Evolutionary conservation across 2,113 vertebrate genomes (phyloP).

Genomic region (Epinephelus lanceolatus): DNA sequence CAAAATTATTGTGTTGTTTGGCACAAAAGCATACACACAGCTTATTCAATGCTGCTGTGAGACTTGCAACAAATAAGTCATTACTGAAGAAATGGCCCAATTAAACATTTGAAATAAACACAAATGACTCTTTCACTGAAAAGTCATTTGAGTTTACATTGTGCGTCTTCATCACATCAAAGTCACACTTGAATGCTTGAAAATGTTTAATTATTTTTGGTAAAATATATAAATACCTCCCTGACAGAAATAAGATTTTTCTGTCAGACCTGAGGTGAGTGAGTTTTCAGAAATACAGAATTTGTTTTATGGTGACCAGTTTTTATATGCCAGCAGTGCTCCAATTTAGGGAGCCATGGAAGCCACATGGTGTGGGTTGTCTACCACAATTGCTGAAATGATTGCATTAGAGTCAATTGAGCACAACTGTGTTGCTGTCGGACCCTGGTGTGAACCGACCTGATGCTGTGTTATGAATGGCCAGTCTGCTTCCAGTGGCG

Average conservation of each 20-base stretch:
- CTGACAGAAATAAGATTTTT: too few relatives aligned
- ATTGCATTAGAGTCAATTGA: too few relatives aligned
- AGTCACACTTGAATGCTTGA: neutral
- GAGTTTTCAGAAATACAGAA: too few relatives aligned
- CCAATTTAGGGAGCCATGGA: too few relatives aligned
- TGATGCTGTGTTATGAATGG: too few relatives aligned
- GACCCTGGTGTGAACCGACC: too few relatives aligned
- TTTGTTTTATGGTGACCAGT: too few relatives aligned
- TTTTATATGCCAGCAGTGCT: too few relatives aligned
- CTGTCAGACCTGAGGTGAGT: neutral
- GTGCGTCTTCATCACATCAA: neutral
- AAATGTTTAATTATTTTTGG: neutral
- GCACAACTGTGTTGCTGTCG: too few relatives aligned
- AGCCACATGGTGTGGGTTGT: too few relatives aligned
- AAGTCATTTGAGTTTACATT: neutral
- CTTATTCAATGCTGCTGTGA: neutral
- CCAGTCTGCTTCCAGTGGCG: too few relatives aligned
- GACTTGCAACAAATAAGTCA: neutral
- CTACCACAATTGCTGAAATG: too few relatives aligned
- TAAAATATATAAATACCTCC: neutral
- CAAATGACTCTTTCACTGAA: neutral
- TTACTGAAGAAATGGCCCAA: constrained; percentile 2
- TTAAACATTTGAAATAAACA: neutral
- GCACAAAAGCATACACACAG: neutral
- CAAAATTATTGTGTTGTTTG: neutral